Evolutionary conservation across 1,140 invertebrate genomes (phyloP).

Genomic region (Halictus rubicundus): DNA sequence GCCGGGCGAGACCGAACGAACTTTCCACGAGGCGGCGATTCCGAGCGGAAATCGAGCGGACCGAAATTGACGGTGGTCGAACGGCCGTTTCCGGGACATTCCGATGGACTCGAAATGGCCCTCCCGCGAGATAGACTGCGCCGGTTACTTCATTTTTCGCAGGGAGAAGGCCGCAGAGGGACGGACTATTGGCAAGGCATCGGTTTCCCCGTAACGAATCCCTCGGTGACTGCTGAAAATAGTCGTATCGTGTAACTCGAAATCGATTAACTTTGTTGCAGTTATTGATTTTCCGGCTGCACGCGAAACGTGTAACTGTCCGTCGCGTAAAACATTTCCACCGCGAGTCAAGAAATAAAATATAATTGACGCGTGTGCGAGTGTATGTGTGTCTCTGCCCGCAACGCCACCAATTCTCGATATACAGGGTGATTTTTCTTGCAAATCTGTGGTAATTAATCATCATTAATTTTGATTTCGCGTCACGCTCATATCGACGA

Average conservation of each 20-base stretch:
- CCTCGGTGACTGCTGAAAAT: not conserved
- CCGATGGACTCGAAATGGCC: not conserved
- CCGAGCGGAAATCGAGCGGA: slow-evolving; percentile 27
- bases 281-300: not conserved
- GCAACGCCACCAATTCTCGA: no score
- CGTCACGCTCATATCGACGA: no score
- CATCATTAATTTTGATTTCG: no score
- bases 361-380: no score
- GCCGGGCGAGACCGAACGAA: not conserved
- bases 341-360: no score
- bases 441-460: no score
- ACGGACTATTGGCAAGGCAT: not conserved
- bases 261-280: no score
- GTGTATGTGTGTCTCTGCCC: no score
- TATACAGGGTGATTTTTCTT: no score
- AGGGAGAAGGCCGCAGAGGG: not conserved
- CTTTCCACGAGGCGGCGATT: slow-evolving; percentile 9
- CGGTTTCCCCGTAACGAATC: not conserved
- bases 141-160: not conserved
- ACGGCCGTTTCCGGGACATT: slow-evolving; percentile 4
- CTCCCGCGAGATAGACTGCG: not conserved
- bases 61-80: slow-evolving; percentile 15
- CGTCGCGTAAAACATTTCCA: not conserved
- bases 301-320: not conserved
- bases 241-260: not conserved